Percentiles rank a stretch among this genome's conserved stretches.
These are phyloP conservation scores for Drosophila tripunctata DNA, from an alignment of 2,888 invertebrate species.

Conservation along the genomic window DNA sequence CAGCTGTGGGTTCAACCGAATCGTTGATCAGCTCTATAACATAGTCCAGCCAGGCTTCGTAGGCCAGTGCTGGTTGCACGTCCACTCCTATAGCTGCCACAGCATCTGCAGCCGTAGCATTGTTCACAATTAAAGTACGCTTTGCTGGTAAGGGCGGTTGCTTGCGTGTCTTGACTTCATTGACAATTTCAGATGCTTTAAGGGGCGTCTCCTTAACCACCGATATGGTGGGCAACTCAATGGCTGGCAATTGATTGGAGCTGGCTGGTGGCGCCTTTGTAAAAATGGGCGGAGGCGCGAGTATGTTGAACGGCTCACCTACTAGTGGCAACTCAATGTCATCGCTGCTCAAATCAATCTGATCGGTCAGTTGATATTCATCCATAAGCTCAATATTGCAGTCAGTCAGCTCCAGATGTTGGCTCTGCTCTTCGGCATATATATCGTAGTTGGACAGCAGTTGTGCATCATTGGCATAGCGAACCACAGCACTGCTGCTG, in stretches of 20 bases:
- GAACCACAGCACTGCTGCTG: slow-evolving; percentile 47
- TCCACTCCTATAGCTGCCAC: slow-evolving; percentile 23
- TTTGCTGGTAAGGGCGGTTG: slow-evolving; percentile 72
- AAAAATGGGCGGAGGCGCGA: slow-evolving; percentile 50
- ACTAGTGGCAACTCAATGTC: slow-evolving; percentile 72
- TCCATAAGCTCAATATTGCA: slow-evolving; percentile 84
- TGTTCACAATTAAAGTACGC: slow-evolving; percentile 68
- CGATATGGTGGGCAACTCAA: slow-evolving; percentile 71
- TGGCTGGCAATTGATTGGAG: slow-evolving; percentile 53
- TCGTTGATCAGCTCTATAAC: slow-evolving; percentile 91
- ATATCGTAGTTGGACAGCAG: slow-evolving; percentile 72
- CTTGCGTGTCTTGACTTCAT: slow-evolving; percentile 64
- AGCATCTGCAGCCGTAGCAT: slow-evolving; percentile 1
- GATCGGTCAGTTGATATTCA: slow-evolving; percentile 82
- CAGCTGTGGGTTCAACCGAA: slow-evolving; percentile 85
- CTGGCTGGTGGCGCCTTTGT: slow-evolving; percentile 36
- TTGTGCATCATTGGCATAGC: slow-evolving; percentile 76
- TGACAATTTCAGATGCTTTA: slow-evolving; percentile 65
- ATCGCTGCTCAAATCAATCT: slow-evolving; percentile 81
- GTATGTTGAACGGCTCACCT: slow-evolving; percentile 71
- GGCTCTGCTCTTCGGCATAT: slow-evolving; percentile 59
- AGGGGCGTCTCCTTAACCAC: slow-evolving; percentile 68
- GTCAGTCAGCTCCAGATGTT: slow-evolving; percentile 80
- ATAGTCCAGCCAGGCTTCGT: slow-evolving; percentile 90
- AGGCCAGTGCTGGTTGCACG: slow-evolving; percentile 82